Base-by-base conservation (phyloP, 64 coral and sea anemone species). In the Stichodactyla mertensii region DNA sequence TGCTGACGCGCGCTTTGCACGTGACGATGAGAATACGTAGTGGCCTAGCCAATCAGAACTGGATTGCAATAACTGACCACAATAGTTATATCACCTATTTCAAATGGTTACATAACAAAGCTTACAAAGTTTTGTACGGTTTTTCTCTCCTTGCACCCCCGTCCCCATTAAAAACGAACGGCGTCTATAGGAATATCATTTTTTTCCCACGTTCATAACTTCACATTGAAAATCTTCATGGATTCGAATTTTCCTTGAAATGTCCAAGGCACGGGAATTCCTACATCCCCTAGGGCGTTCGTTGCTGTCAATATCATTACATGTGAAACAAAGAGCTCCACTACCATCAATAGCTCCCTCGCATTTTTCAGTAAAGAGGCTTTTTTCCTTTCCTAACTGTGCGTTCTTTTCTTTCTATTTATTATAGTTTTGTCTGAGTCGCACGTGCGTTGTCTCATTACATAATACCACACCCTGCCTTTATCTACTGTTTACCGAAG, bases 381-480 rank as follows among this genome's bases (percentile, higher is more conserved):
- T 74, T 74, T 74, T 74, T 74, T 10, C 2, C 24, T 12, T 26
- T 74, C 27, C 26, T 31, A 74, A 23, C 26, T 74, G 69, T 31
- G n/a, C 24, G 23, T 74, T 74, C 69, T 27, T 74, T 74, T 74
- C 69, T 27, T 74, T 74, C 69, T 74, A 14, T 23, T 2, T 7
- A 12, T 31, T 74, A 27, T 74, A 31, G 24, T 11, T 74, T 74
- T 28, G 69, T 74, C n/a, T 74, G 10, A 74, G 1, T 74, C 10
- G n/a, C 69, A 74, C 69, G 69, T 74, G 69, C 26, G 69, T 23
- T 74, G 69, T 23, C 69, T 74, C 69, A 31, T 74, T 74, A 74
- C 27, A 23, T 70, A 2, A 31, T 74, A 36, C 69, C 69, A 74
- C 69, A 74, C 69, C 69, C 69, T 26, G 69, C 69, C 23, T 69